phyloP scores from a whole-genome alignment of 2,888 invertebrate genomes.

The Diadegma fenestrale region DNA sequence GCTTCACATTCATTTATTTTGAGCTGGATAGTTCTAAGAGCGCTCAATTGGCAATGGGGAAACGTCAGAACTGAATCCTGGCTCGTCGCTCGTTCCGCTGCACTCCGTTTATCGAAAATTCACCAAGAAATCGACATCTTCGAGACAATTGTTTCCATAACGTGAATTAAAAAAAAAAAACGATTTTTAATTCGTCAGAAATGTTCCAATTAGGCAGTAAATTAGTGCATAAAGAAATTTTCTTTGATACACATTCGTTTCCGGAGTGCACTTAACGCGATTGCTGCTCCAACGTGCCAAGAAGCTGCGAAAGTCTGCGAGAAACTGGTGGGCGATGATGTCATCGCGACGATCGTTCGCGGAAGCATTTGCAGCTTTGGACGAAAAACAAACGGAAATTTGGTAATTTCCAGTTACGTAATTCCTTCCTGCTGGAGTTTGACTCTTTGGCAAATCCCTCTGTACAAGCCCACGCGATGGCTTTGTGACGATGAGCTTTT shows the following conservation, averaged over 20 bases:
- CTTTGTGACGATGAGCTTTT: background rate
- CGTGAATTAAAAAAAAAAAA: background rate
- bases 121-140: background rate
- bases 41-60: conserved; percentile 1
- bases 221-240: background rate
- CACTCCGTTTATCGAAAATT: background rate
- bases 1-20: background rate
- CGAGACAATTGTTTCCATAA: background rate
- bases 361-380: background rate
- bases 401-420: background rate
- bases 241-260: background rate
- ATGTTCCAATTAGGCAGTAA: background rate
- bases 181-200: background rate
- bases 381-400: background rate
- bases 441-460: background rate
- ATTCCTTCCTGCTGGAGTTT: background rate
- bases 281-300: background rate
- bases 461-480: background rate
- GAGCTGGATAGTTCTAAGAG: background rate
- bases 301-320: background rate
- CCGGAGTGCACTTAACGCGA: background rate
- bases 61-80: background rate
- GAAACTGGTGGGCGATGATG: background rate
- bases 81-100: background rate
- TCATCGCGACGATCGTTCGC: background rate